Percentiles rank a stretch among this genome's conserved stretches.
These are phyloP conservation scores for Spodoptera frugiperda DNA, from an alignment of 1,140 invertebrate genomes.

Conservation along the genomic window DNA sequence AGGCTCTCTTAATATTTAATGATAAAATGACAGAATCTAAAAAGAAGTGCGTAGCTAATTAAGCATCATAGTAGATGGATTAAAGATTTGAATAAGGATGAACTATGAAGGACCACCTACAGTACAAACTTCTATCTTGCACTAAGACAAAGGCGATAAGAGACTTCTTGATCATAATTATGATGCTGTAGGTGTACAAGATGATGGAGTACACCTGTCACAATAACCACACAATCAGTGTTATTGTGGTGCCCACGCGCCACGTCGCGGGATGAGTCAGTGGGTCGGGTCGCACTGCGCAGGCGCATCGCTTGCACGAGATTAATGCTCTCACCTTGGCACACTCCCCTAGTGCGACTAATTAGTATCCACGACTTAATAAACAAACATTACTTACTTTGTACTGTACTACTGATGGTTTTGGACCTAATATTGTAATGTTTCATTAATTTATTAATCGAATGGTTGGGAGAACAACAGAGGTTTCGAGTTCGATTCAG, in stretches of 20 bases:
- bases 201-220: conserved; percentile 61
- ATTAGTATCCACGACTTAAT: conserved; percentile 29
- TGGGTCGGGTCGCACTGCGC: background rate
- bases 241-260: conserved; percentile 59
- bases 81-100: too few relatives aligned
- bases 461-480: too few relatives aligned
- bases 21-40: too few relatives aligned
- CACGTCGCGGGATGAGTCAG: conserved; percentile 65
- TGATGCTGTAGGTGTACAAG: conserved; percentile 38
- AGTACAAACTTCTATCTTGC: too few relatives aligned
- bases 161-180: background rate
- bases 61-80: too few relatives aligned
- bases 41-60: too few relatives aligned
- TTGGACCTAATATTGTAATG: conserved; percentile 13
- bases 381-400: conserved; percentile 23
- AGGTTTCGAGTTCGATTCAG: too few relatives aligned
- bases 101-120: too few relatives aligned
- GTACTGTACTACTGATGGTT: background rate
- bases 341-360: conserved; percentile 37
- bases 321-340: conserved; percentile 56
- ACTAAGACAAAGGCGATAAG: too few relatives aligned
- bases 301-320: conserved; percentile 2
- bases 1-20: too few relatives aligned
- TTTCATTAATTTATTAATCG: conserved; percentile 16
- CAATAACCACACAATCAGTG: conserved; percentile 60